Evolutionary conservation across 2,797 vertebrate genomes (phyloP), one percentile per base, ranked within the genome.

Genomic region (Taenioides sp.): DNA sequence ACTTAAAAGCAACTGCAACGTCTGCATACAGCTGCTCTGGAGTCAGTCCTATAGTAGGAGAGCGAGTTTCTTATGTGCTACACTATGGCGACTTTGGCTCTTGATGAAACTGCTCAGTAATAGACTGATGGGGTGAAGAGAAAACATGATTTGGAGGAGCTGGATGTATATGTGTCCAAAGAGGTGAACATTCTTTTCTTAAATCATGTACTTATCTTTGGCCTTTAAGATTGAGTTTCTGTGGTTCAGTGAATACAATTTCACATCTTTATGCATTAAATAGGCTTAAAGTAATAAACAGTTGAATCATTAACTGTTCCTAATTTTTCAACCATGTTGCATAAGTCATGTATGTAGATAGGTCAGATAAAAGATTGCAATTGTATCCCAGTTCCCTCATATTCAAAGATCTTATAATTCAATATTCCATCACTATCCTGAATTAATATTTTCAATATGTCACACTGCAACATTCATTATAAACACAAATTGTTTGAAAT

Each of bases 1-100:
- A 79, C 65, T 22, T 69, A 25, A 75, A 71, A 66, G 58, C 69
- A 54, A 18, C 11, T 50, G 47, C 67, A 60, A 11, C 50, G 5
- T 20, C 68, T 70, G 66, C 65, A 73, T 63, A 72, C 34, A 62
- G 58, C 71, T 52, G 54, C 31, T 55, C 43, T 47, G 60, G 2
- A 1, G 14, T 47, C 18, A 57, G 65, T 25, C 3, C 3, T 65
- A 18, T 65, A 52, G 17, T 12, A 23, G 7, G 22, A 22, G 40
- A 22, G 47, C 23, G 6, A 18, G 63, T 27, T 60, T 31, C 27
- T 49, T 64, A 23, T 43, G 37, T 64, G 1, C 2, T 43, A 22
- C 27, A 34, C 17, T 34, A 31, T 60, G 18, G 6, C 16, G 2
- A 17, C 14, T 59, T 60, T 60, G 17, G 27, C 25, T 31, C 17